Conservation (phyloP, 1,140 invertebrate genomes). For the Babylonia areolata region DNA sequence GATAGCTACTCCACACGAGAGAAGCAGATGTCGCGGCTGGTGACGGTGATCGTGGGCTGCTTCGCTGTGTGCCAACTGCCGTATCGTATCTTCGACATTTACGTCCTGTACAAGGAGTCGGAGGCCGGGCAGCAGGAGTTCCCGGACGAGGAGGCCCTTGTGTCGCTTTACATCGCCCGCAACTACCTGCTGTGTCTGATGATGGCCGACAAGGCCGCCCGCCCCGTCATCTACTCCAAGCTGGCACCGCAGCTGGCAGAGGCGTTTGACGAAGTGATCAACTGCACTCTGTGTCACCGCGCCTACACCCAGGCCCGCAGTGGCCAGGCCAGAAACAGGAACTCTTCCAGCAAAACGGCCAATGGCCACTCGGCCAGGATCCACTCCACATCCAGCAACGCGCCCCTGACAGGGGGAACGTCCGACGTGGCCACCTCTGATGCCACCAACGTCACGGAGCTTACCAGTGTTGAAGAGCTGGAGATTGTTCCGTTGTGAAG, state of each 20-base stretch:
- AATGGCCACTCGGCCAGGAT: neutral
- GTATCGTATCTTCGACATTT: slow-evolving; percentile 54
- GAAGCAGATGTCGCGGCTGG: slow-evolving; percentile 63
- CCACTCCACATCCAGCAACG: slow-evolving; percentile 23
- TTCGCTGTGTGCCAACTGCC: slow-evolving; percentile 66
- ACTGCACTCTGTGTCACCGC: slow-evolving; percentile 49
- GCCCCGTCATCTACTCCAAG: slow-evolving; percentile 56
- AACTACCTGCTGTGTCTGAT: slow-evolving; percentile 53
- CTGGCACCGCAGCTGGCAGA: slow-evolving; percentile 53
- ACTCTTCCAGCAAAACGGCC: neutral
- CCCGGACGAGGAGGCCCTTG: slow-evolving; percentile 28
- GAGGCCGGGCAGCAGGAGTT: slow-evolving; percentile 23
- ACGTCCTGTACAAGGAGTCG: slow-evolving; percentile 50
- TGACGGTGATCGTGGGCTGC: slow-evolving; percentile 57
- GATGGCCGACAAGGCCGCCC: slow-evolving; percentile 48
- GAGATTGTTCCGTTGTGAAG: slow-evolving; percentile 21
- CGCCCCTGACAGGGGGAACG: neutral
- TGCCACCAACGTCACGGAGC: neutral
- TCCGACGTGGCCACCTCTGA: neutral
- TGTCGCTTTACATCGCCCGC: slow-evolving; percentile 44
- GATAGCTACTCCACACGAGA: slow-evolving; percentile 67
- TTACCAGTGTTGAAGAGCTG: neutral
- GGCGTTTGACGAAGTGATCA: slow-evolving; percentile 59
- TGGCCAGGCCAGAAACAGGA: neutral
- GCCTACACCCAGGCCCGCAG: slow-evolving; percentile 26